Conservation (phyloP, 2,797 vertebrate species). For the Rhinatrema bivittatum region DNA sequence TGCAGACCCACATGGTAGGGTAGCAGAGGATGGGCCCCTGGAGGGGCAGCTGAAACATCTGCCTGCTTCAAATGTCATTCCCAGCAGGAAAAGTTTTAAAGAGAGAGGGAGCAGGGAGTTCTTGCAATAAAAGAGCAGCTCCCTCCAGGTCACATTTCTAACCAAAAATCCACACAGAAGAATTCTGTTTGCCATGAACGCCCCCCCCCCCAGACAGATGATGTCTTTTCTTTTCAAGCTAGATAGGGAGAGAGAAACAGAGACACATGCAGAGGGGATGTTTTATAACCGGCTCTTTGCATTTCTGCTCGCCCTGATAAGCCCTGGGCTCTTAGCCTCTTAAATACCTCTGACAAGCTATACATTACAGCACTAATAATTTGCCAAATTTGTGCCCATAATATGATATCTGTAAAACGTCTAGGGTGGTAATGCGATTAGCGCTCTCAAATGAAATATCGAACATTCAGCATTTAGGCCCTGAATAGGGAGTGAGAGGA, state of each 20-base stretch:
- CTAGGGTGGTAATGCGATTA: conserved; percentile 89
- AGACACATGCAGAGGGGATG: too few relatives aligned
- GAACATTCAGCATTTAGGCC: conserved; percentile 82
- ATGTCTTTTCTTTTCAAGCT: conserved; percentile 53
- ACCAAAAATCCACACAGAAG: conserved; percentile 59
- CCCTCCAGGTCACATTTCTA: conserved; percentile 67
- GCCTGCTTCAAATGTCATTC: too few relatives aligned
- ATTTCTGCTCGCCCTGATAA: conserved; percentile 73
- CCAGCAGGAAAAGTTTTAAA: too few relatives aligned
- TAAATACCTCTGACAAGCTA: conserved; percentile 78
- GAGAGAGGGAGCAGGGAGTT: too few relatives aligned
- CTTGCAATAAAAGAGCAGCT: too few relatives aligned
- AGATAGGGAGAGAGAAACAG: conserved; percentile 56
- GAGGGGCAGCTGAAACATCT: too few relatives aligned
- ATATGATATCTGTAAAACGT: conserved; percentile 85
- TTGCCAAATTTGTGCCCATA: conserved; percentile 82
- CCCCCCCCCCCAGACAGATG: conserved; percentile 63
- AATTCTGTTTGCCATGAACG: conserved; percentile 74
- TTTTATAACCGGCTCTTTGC: conserved; percentile 66
- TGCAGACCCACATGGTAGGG: too few relatives aligned
- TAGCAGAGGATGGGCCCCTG: too few relatives aligned
- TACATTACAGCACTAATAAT: conserved; percentile 81
- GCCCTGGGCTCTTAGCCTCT: conserved; percentile 70
- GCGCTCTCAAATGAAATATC: conserved; percentile 93
- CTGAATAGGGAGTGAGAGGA: conserved; percentile 68